These are phyloP conservation scores for Mactra quadrangularis DNA, from an alignment of 1,140 invertebrate genomes.

Conservation along the genomic window DNA sequence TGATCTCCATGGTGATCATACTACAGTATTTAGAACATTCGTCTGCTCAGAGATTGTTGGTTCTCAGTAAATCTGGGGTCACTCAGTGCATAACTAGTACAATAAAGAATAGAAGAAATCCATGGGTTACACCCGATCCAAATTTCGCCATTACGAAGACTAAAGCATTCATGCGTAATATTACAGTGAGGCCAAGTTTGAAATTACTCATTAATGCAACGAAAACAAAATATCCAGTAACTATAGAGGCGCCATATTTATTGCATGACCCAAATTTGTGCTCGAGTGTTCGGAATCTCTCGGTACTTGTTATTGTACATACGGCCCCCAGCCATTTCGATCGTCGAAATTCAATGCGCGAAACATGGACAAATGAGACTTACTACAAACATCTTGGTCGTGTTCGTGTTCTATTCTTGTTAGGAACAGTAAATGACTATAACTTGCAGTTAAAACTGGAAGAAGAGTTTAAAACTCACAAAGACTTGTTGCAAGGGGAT, in stretches of 20 bases:
- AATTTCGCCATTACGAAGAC: too few species aligned
- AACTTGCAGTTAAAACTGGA: conserved; percentile 63
- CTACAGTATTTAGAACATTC: conserved; percentile 6
- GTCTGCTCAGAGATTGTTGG: neutral
- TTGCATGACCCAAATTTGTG: conserved; percentile 72
- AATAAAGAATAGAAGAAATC: neutral
- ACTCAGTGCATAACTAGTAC: neutral
- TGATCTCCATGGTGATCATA: neutral
- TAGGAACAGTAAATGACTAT: conserved; percentile 86
- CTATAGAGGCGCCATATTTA: conserved; percentile 61
- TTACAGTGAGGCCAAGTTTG: conserved; percentile 9
- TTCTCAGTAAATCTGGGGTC: neutral
- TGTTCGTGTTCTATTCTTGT: conserved; percentile 86
- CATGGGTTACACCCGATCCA: neutral
- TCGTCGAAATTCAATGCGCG: conserved; percentile 71
- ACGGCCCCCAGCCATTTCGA: conserved; percentile 73
- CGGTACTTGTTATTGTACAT: conserved; percentile 76
- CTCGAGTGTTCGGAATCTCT: conserved; percentile 60
- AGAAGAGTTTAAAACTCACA: conserved; percentile 66
- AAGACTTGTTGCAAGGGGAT: conserved; percentile 79
- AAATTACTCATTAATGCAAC: conserved; percentile 8
- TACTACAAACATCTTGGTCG: conserved; percentile 61
- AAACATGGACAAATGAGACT: conserved; percentile 78
- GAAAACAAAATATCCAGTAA: conserved; percentile 62
- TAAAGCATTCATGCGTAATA: neutral